Evolutionary conservation across 1,140 invertebrate species (phyloP).

Genomic region (Bacillus rossius): DNA sequence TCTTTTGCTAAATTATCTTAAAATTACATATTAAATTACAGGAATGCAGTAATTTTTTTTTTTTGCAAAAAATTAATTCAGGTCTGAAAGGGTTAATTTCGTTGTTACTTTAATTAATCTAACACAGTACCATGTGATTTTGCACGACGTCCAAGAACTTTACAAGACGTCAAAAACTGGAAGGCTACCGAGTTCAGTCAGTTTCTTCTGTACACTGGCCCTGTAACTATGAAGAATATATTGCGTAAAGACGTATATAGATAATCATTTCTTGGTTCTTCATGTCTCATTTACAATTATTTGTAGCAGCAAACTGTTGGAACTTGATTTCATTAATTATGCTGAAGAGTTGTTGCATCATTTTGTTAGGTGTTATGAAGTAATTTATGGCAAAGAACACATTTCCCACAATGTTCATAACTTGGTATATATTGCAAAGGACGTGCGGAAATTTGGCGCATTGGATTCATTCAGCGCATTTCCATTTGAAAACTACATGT

Average conservation of each 20-base stretch:
- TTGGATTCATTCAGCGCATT: conserved; percentile 36
- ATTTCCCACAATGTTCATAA: conserved; percentile 39
- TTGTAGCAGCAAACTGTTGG: background rate
- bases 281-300: no score
- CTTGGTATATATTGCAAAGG: conserved; percentile 35
- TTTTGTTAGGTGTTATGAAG: conserved; percentile 31
- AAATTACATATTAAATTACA: no score
- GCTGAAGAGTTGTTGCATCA: conserved; percentile 26
- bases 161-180: conserved; percentile 38
- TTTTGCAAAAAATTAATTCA: no score
- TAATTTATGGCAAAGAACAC: conserved; percentile 28
- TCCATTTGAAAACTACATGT: conserved; percentile 36
- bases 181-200: conserved; percentile 45
- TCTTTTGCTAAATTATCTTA: no score
- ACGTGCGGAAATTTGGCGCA: conserved; percentile 32
- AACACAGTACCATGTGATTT: conserved; percentile 36
- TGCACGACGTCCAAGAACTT: conserved; percentile 34
- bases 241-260: conserved; percentile 34
- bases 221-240: conserved; percentile 34
- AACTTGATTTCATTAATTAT: conserved; percentile 9
- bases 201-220: conserved; percentile 44
- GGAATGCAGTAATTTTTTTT: no score
- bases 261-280: conserved; percentile 36
- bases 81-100: no score
- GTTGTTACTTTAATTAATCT: no score